phyloP scores from a whole-genome alignment of 2,888 invertebrate species.

The Periphyllus acericola region DNA sequence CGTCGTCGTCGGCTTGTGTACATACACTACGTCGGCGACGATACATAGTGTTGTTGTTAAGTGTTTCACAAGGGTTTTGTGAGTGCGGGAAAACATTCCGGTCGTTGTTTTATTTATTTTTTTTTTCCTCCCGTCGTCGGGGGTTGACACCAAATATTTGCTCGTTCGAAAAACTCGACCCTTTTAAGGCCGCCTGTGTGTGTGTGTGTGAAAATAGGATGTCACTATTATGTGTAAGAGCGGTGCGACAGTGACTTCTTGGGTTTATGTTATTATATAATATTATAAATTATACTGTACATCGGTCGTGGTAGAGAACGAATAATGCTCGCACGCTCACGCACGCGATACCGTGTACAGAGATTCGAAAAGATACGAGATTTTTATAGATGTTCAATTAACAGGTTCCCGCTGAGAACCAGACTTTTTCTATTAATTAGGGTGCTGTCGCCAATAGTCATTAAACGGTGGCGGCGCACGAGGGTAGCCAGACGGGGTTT shows the following conservation, averaged over 20 bases:
- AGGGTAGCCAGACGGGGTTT: slow-evolving; percentile 42
- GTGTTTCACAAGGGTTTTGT: slow-evolving; percentile 57
- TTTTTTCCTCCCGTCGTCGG: slow-evolving; percentile 12
- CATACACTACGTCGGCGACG: neutral
- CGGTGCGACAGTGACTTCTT: neutral
- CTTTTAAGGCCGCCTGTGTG: slow-evolving; percentile 29
- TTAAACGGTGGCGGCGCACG: slow-evolving; percentile 61
- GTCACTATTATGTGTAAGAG: slow-evolving; percentile 5
- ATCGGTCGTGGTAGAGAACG: neutral
- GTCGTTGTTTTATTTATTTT: slow-evolving; percentile 43
- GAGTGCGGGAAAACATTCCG: slow-evolving; percentile 43
- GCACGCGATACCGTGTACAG: neutral
- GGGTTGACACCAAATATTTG: slow-evolving; percentile 60
- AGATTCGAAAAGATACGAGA: slow-evolving; percentile 44
- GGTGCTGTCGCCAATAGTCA: slow-evolving; percentile 61
- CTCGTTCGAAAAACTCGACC: slow-evolving; percentile 45
- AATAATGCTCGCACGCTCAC: neutral
- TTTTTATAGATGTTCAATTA: slow-evolving; percentile 61
- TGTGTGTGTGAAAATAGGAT: slow-evolving; percentile 48
- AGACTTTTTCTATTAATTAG: slow-evolving; percentile 61
- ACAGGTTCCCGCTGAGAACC: slow-evolving; percentile 59
- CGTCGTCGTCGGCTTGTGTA: slow-evolving; percentile 22
- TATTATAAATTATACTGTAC: neutral
- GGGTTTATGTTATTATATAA: neutral
- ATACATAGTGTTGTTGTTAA: slow-evolving; percentile 51